Evolutionary conservation across 1,140 invertebrate species (phyloP), one percentile per base, ranked within the genome.

Genomic region (Lepidurus apus): DNA sequence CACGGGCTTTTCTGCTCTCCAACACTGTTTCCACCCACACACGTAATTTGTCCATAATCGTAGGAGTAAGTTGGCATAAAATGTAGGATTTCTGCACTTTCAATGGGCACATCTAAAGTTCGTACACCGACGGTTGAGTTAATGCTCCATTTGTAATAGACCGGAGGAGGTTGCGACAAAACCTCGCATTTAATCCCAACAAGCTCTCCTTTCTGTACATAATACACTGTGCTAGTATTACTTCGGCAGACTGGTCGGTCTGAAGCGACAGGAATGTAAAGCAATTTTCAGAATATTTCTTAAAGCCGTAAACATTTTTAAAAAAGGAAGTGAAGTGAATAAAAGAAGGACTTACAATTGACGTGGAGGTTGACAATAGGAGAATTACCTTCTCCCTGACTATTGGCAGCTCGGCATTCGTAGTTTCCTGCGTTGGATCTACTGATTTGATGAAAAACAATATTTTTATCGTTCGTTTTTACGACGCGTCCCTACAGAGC

Each of bases 111-210:
- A 17, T 65, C 53, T 21, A 65, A 65, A 65, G 53, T 65, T 65
- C 53, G 17, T 7, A 65, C 53, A 13, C 53, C 53, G 21, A 65
- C 53, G 8, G 53, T 65, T 7, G 53, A 65, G n/a, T 65, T 65
- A 65, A 77, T 43, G 75, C 75, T 77, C 75, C 75, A 77, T 3
- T 77, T 26, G 75, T 42, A 77, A 17, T 45, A 26, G 1, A 47
- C 26, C 17, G 75, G 42, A 21, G 43, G 43, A 9, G 75, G 75
- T 45, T 45, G 75, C 5, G 75, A 24, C 9, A 47, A 45, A 42
- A 77, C 75, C 17, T 77, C n/a, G 43, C 75, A 77, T 17, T 44
- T 43, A 45, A 77, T 77, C 13, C 43, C 34, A n/a, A 43, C 47
- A 21, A 43, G 24, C 43, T 77, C 75, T 24, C 75, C 75, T 13